A percentile compares a stretch with the other conserved stretches of the same genome.
Conservation (phyloP, 1,140 invertebrate genomes). For the Pseudoatta argentina region DNA sequence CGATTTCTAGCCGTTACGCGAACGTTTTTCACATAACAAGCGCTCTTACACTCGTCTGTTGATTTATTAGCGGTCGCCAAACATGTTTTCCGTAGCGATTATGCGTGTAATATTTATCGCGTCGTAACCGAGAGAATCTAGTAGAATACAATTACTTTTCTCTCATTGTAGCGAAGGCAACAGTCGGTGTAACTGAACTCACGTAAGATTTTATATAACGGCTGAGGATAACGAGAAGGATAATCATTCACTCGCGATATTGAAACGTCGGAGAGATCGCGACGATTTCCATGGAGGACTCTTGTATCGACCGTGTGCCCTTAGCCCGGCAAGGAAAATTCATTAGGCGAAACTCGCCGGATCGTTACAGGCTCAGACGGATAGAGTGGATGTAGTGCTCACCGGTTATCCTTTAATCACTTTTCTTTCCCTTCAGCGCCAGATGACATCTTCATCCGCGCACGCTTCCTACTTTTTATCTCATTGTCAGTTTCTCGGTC, state of each 20-base stretch:
- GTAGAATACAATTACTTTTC: neutral
- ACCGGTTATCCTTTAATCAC: constrained; percentile 53
- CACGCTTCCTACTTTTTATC: constrained; percentile 36
- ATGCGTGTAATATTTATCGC: neutral
- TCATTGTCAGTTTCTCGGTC: neutral
- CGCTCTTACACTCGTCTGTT: neutral
- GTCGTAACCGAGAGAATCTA: neutral
- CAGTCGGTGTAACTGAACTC: constrained; percentile 24
- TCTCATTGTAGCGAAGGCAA: constrained; percentile 1
- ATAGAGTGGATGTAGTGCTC: constrained; percentile 33
- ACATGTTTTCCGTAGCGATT: constrained; percentile 18
- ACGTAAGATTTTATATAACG: constrained; percentile 46
- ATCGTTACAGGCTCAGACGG: constrained; percentile 59
- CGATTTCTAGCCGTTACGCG: constrained; percentile 29
- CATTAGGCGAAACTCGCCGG: constrained; percentile 67
- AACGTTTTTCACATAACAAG: constrained; percentile 14
- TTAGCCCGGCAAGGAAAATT: constrained; percentile 58
- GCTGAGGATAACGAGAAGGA: constrained; percentile 20
- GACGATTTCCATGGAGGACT: constrained; percentile 43
- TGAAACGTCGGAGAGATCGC: constrained; percentile 44
- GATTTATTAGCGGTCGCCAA: constrained; percentile 47
- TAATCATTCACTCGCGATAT: constrained; percentile 47
- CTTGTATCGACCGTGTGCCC: neutral
- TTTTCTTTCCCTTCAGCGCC: constrained; percentile 48
- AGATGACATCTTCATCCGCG: constrained; percentile 56